Percentiles rank a stretch among this genome's conserved stretches.
Conservation (phyloP, 2,797 vertebrate genomes). For the Anas flavirostris region DNA sequence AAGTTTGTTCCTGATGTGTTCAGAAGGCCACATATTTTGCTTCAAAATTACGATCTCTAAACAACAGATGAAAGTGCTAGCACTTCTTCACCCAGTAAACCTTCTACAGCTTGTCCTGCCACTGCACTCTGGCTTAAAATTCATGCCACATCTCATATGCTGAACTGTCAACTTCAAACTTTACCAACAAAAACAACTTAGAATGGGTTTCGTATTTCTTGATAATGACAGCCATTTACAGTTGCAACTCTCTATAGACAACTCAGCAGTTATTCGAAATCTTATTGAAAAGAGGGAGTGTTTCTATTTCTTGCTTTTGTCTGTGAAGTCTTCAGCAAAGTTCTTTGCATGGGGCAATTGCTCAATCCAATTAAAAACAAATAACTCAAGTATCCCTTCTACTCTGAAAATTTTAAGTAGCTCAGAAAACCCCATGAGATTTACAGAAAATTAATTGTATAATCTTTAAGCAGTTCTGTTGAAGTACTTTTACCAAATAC, state of each 20-base stretch:
- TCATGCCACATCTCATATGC: background rate
- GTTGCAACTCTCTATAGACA: background rate
- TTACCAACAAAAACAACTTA: background rate
- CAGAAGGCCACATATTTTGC: background rate
- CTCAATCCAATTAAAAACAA: background rate
- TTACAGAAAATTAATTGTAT: background rate
- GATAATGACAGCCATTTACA: conserved; percentile 16
- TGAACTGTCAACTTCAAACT: conserved; percentile 44
- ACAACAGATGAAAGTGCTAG: background rate
- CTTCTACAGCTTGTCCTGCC: background rate
- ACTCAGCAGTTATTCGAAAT: background rate
- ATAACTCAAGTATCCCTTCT: background rate
- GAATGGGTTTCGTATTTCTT: background rate
- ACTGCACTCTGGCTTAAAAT: background rate
- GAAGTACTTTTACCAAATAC: background rate
- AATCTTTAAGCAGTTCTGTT: background rate
- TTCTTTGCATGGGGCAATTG: background rate
- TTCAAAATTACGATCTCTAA: conserved; percentile 41
- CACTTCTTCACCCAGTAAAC: background rate
- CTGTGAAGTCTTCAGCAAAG: background rate
- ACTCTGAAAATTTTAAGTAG: background rate
- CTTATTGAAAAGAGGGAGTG: background rate
- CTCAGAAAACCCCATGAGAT: background rate
- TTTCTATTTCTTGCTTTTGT: background rate
- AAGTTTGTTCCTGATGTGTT: background rate